Conservation (phyloP, 2,888 invertebrate genomes). For the Sarcophaga caerulescens region DNA sequence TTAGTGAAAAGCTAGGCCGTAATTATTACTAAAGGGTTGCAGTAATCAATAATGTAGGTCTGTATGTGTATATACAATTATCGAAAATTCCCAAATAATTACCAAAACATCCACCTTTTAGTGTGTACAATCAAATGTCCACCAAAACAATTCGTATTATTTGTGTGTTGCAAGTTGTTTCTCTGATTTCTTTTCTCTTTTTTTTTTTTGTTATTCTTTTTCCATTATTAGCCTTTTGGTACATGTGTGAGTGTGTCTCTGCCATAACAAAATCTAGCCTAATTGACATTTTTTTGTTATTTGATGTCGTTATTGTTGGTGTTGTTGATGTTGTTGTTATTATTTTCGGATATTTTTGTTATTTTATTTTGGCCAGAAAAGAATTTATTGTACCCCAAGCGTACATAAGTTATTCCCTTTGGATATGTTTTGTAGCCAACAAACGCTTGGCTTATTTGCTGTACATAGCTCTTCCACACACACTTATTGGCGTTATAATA, state of each 20-base stretch:
- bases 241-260: slow-evolving; percentile 19
- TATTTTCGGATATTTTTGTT: neutral
- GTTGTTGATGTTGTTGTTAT: slow-evolving; percentile 43
- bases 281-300: slow-evolving; percentile 79
- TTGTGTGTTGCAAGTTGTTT: slow-evolving; percentile 56
- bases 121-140: neutral
- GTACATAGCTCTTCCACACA: neutral
- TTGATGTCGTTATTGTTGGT: slow-evolving; percentile 17
- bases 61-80: too few relatives aligned
- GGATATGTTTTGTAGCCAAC: slow-evolving; percentile 77
- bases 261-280: slow-evolving; percentile 74
- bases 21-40: too few relatives aligned
- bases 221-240: neutral
- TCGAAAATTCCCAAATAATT: neutral
- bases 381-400: slow-evolving; percentile 80
- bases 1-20: too few relatives aligned
- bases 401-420: slow-evolving; percentile 81
- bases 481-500: slow-evolving; percentile 40
- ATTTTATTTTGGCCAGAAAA: slow-evolving; percentile 68
- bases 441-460: slow-evolving; percentile 58
- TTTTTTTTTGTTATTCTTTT: slow-evolving; percentile 1
- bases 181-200: neutral
- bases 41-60: too few relatives aligned
- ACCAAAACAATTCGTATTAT: slow-evolving; percentile 31
- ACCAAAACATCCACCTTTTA: slow-evolving; percentile 3